Percentiles rank a stretch among this genome's conserved stretches.
Evolutionary conservation across 2,113 vertebrate species (phyloP).

Genomic region (Fulmarus glacialis): DNA sequence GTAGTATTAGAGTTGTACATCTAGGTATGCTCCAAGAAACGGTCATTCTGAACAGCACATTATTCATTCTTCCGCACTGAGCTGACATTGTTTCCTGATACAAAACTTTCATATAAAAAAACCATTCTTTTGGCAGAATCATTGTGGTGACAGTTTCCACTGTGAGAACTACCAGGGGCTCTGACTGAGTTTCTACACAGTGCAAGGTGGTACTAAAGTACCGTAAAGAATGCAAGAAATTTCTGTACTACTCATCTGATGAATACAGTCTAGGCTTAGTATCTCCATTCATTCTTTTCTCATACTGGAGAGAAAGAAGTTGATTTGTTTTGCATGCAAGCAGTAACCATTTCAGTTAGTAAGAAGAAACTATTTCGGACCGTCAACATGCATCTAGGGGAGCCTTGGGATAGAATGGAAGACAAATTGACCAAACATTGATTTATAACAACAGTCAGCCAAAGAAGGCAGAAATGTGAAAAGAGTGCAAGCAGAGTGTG

Average conservation of each 20-base stretch:
- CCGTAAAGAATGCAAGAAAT: neutral
- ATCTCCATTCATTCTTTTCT: neutral
- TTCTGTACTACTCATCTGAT: neutral
- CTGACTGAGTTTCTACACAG: neutral
- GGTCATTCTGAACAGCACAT: neutral
- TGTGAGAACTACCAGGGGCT: neutral
- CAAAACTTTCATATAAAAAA: neutral
- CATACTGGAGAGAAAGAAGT: neutral
- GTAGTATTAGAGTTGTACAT: neutral
- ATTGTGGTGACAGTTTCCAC: neutral
- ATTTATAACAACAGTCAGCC: slow-evolving; percentile 46
- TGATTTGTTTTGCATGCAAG: neutral
- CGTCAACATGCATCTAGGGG: neutral
- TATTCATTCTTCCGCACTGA: neutral
- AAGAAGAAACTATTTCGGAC: neutral
- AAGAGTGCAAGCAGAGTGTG: slow-evolving; percentile 34
- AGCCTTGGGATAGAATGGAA: neutral
- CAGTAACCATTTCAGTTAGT: neutral
- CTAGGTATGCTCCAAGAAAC: neutral
- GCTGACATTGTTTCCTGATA: neutral
- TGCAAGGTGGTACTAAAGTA: neutral
- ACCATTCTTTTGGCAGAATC: neutral
- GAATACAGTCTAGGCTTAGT: neutral
- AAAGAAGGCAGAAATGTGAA: slow-evolving; percentile 26
- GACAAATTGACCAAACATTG: slow-evolving; percentile 38